Conservation (phyloP, 2,888 invertebrate genomes). For the Ectemnius cavifrons region DNA sequence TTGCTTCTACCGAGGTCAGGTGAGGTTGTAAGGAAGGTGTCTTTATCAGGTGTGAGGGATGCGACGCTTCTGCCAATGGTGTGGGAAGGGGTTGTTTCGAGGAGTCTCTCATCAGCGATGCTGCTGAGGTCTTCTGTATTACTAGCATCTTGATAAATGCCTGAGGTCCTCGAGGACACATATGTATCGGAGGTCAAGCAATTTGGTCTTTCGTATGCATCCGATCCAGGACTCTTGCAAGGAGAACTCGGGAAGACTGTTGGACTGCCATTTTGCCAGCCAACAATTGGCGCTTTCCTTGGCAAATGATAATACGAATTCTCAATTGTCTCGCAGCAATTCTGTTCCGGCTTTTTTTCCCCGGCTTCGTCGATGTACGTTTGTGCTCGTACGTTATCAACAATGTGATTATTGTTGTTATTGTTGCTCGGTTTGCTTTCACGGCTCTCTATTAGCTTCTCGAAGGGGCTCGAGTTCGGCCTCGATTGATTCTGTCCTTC, state of each 20-base stretch:
- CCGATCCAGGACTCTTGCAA: constrained; percentile 32
- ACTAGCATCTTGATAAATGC: constrained; percentile 75
- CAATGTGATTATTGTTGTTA: constrained; percentile 34
- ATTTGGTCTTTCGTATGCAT: constrained; percentile 20
- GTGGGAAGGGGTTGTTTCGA: constrained; percentile 69
- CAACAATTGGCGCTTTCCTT: constrained; percentile 70
- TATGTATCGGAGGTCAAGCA: constrained; percentile 21
- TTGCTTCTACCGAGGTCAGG: constrained; percentile 53
- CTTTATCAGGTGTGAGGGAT: constrained; percentile 64
- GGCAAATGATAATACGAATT: constrained; percentile 9
- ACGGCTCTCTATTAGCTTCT: constrained; percentile 8
- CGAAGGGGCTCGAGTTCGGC: constrained; percentile 15
- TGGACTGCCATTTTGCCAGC: constrained; percentile 74
- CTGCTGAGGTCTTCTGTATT: constrained; percentile 71
- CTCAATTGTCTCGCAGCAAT: constrained; percentile 46
- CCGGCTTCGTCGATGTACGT: constrained; percentile 40
- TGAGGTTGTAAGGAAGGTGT: constrained; percentile 57
- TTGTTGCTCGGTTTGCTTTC: constrained; percentile 23
- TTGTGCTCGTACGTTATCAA: not conserved
- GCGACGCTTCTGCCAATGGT: constrained; percentile 68
- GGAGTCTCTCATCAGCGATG: constrained; percentile 67
- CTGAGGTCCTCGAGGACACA: constrained; percentile 37
- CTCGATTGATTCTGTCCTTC: constrained; percentile 36
- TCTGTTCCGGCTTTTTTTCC: constrained; percentile 53
- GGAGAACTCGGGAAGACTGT: constrained; percentile 68